Evolutionary conservation across 2,797 vertebrate species (phyloP).

Genomic region (Austrolebias charrua): DNA sequence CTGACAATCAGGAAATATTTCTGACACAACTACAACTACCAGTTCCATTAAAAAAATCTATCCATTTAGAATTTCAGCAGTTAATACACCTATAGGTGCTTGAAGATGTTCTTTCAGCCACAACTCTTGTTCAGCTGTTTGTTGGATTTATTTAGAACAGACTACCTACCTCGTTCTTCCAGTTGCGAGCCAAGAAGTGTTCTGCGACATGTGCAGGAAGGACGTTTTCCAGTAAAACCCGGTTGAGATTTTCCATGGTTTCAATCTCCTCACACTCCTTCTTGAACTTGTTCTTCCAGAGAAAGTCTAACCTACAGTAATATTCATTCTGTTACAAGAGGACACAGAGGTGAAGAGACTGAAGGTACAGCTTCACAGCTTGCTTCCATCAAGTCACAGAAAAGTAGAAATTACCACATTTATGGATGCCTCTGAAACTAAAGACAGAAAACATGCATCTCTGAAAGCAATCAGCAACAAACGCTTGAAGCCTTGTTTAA

Average conservation of each 20-base stretch:
- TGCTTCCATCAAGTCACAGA: conserved; percentile 68
- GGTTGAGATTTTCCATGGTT: conserved; percentile 98
- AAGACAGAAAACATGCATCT: conserved; percentile 9
- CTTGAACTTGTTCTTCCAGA: conserved; percentile 99
- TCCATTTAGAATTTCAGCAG: no score
- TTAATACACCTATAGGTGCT: no score
- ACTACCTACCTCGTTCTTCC: conserved; percentile 93
- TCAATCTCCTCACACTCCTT: conserved; percentile 99
- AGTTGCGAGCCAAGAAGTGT: conserved; percentile 95
- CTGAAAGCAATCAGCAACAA: conserved; percentile 1
- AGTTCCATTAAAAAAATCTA: no score
- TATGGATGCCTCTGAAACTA: conserved; percentile 2
- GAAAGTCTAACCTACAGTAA: conserved; percentile 98
- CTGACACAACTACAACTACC: background rate
- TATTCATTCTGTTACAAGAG: conserved; percentile 92
- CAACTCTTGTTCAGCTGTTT: no score
- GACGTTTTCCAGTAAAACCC: conserved; percentile 95
- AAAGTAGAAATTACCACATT: conserved; percentile 37
- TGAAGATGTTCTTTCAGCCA: no score
- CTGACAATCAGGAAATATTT: background rate
- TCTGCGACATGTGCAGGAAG: conserved; percentile 96
- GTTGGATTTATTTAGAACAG: background rate
- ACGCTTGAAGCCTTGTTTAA: background rate
- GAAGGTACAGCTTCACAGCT: conserved; percentile 79
- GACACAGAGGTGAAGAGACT: conserved; percentile 97